Evolutionary conservation across 2,113 vertebrate genomes (phyloP).

Genomic region (Sylvietta virens): DNA sequence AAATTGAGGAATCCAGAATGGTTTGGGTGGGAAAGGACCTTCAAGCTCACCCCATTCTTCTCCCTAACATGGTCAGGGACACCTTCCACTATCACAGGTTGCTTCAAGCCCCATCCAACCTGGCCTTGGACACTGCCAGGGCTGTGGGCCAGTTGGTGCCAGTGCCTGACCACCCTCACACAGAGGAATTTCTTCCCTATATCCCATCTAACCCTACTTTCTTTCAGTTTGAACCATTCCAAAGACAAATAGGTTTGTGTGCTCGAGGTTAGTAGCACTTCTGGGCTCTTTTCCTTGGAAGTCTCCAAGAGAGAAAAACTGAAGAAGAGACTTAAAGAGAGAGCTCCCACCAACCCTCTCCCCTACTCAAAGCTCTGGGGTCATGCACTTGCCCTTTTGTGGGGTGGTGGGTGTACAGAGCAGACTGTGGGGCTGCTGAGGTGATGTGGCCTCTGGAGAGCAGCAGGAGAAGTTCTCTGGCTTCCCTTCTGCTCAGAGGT

Average conservation of each 20-base stretch:
- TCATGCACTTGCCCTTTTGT: background rate
- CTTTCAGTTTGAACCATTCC: background rate
- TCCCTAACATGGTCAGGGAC: background rate
- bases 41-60: rapidly evolving
- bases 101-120: rapidly evolving
- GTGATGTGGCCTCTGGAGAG: rapidly evolving
- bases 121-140: no score
- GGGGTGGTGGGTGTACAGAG: rapidly evolving
- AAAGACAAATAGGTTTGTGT: background rate
- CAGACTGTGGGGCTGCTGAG: rapidly evolving
- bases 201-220: rapidly evolving
- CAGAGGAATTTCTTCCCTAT: background rate
- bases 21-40: background rate
- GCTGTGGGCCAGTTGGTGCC: no score
- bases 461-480: background rate
- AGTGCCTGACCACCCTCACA: rapidly evolving
- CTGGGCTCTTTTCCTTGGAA: background rate
- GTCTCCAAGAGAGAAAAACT: background rate
- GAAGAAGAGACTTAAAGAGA: background rate
- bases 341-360: background rate
- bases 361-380: background rate
- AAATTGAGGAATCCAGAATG: rapidly evolving
- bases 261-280: background rate
- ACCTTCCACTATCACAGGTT: background rate
- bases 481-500: background rate